phyloP scores from a whole-genome alignment of 2,888 invertebrate genomes.

The Lasius platythorax region DNA sequence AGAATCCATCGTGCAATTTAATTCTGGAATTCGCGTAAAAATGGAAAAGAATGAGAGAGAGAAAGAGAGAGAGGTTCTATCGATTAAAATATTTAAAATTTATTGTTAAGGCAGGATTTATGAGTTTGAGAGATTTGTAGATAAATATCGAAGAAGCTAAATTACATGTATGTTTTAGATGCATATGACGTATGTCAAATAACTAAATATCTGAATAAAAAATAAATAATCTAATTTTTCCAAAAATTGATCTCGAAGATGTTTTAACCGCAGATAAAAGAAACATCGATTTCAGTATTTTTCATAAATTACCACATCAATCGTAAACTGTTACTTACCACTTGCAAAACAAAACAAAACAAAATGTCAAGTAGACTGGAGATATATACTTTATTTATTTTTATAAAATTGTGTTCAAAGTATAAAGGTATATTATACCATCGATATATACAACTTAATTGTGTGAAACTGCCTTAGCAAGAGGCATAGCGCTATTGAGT shows the following conservation, averaged over 20 bases:
- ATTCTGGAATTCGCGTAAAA: not conserved
- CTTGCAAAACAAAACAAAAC: not conserved
- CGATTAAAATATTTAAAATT: not conserved
- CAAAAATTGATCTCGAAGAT: not conserved
- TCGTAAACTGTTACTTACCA: not conserved
- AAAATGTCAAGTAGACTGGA: not conserved
- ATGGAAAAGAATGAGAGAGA: not conserved
- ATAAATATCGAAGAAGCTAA: not conserved
- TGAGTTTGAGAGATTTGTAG: not conserved
- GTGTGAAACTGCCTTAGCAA: not conserved
- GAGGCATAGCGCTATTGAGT: slow-evolving; percentile 1
- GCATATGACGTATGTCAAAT: not conserved
- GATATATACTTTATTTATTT: not conserved
- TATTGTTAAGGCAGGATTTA: not conserved
- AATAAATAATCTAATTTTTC: not conserved
- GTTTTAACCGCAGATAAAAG: not conserved
- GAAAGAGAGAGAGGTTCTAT: not conserved
- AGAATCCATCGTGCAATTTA: slow-evolving; percentile 5
- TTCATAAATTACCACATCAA: not conserved
- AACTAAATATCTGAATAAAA: not conserved
- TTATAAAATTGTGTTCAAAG: not conserved
- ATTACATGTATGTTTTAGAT: not conserved
- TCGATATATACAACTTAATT: not conserved
- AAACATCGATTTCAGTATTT: not conserved
- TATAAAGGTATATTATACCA: not conserved